These are phyloP conservation scores for Choristoneura rosaceana DNA, from an alignment of 2,888 invertebrate genomes.

Conservation along the genomic window DNA sequence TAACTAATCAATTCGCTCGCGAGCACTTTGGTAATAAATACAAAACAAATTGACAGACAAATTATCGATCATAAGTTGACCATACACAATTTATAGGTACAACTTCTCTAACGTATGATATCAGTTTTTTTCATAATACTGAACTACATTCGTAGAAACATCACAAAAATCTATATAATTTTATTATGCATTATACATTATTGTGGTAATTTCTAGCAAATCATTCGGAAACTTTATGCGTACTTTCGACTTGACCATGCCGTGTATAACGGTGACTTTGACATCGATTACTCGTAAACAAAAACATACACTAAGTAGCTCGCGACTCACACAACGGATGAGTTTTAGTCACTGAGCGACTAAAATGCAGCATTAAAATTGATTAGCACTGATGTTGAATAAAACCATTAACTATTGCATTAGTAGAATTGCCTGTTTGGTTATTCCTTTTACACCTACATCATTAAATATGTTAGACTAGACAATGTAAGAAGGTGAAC, in stretches of 20 bases:
- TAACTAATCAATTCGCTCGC: not conserved
- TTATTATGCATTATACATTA: not conserved
- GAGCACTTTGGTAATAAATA: not conserved
- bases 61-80: not conserved
- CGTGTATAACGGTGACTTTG: constrained; percentile 9
- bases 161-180: not conserved
- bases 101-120: not conserved
- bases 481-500: not conserved
- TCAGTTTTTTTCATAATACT: too few relatives aligned
- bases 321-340: not conserved
- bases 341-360: not conserved
- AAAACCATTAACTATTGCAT: not conserved
- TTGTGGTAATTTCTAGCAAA: not conserved
- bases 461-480: not conserved
- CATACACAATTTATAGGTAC: not conserved
- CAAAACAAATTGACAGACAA: not conserved
- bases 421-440: not conserved
- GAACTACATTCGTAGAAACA: not conserved
- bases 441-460: not conserved
- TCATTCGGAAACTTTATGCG: constrained; percentile 12
- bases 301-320: constrained; percentile 11
- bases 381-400: not conserved
- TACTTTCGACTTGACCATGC: not conserved
- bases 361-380: not conserved
- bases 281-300: constrained; percentile 14